Evolutionary conservation across 2,113 vertebrate species (phyloP).

Genomic region (Zosterops japonicus): DNA sequence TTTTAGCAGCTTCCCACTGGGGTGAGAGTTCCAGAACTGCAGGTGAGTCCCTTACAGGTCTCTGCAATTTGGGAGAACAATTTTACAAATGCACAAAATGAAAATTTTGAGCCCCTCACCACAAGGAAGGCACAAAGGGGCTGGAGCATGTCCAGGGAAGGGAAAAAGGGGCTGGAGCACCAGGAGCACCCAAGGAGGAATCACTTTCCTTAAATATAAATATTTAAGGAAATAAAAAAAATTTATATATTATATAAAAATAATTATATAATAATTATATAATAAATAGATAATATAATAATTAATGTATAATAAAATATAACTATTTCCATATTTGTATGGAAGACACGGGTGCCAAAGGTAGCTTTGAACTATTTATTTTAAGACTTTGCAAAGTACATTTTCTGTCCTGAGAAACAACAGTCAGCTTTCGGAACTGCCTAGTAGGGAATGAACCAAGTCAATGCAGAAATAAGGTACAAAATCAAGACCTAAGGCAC

Average conservation of each 20-base stretch:
- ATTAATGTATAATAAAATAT: neutral
- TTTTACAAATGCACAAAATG: neutral
- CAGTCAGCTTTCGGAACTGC: neutral
- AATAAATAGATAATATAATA: too few relatives aligned
- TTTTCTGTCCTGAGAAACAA: slow-evolving; percentile 8
- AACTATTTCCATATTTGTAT: neutral
- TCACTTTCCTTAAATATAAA: neutral
- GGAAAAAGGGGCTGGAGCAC: neutral
- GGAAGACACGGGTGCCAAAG: neutral
- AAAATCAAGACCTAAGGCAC: neutral
- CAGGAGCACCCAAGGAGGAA: neutral
- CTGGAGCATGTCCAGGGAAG: neutral
- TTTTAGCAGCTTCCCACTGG: neutral
- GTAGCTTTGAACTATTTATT: neutral
- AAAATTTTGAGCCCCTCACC: neutral
- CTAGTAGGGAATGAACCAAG: accelerated
- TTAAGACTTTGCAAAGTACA: neutral
- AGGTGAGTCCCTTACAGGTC: neutral
- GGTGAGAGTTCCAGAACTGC: neutral
- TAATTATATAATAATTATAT: too few relatives aligned
- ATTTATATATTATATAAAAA: too few relatives aligned
- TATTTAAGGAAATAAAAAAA: neutral
- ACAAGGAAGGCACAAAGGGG: neutral
- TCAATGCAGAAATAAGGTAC: neutral
- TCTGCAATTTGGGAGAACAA: neutral